Percentiles rank a stretch among this genome's conserved stretches.
phyloP scores from a whole-genome alignment of 1,140 invertebrate species.

The Bombus fervidus region DNA sequence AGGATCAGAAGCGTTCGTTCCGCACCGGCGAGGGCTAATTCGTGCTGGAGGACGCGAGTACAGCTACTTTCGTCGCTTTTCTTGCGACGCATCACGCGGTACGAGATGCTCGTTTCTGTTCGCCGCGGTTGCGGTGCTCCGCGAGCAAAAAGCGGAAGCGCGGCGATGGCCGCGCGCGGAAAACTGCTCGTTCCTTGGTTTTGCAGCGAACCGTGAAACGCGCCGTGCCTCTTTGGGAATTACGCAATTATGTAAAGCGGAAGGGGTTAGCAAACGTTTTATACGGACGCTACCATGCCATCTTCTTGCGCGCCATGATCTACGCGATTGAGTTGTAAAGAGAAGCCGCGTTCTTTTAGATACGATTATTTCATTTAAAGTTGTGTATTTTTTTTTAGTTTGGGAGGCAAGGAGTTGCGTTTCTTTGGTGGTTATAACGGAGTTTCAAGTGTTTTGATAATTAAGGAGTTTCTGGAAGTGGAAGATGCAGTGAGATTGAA shows the following conservation, averaged over 20 bases:
- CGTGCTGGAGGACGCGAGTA: slow-evolving; percentile 54
- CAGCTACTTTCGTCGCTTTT: slow-evolving; percentile 51
- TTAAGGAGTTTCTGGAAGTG: not conserved
- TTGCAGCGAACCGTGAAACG: not conserved
- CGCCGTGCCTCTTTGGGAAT: slow-evolving; percentile 5
- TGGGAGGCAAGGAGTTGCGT: not conserved
- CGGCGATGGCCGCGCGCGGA: slow-evolving; percentile 29
- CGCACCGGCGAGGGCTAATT: slow-evolving; percentile 63
- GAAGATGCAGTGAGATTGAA: too few species aligned
- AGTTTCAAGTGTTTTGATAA: not conserved
- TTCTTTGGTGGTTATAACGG: not conserved
- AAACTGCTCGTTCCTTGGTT: slow-evolving; percentile 3
- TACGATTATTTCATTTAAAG: slow-evolving; percentile 44
- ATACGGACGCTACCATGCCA: too few species aligned
- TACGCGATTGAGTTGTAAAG: not conserved
- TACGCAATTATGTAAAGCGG: slow-evolving; percentile 27
- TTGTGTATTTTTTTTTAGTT: not conserved
- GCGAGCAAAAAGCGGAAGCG: slow-evolving; percentile 38
- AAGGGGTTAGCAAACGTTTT: not conserved
- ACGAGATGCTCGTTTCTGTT: slow-evolving; percentile 26
- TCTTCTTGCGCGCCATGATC: not conserved
- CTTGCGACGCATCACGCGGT: slow-evolving; percentile 14
- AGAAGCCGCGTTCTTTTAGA: not conserved
- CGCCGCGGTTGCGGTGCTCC: not conserved
- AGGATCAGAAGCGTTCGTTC: slow-evolving; percentile 64